Percentiles rank a stretch among this genome's conserved stretches.
Conservation (phyloP, 2,113 vertebrate species). For the Chloroceryle aenea region DNA sequence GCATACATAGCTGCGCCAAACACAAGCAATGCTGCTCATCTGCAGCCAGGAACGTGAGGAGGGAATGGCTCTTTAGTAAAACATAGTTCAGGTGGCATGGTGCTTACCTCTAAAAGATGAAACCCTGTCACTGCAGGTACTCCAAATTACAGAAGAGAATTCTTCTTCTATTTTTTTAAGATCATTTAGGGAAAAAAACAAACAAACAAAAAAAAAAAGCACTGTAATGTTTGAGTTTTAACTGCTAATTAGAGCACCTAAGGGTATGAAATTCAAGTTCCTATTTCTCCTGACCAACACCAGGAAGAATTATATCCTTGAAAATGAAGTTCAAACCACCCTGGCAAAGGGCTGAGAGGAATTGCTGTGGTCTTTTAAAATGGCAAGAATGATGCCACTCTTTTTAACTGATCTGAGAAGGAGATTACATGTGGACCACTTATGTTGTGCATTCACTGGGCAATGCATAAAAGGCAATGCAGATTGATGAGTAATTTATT, state of each 20-base stretch:
- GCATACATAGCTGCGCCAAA: neutral
- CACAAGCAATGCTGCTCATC: neutral
- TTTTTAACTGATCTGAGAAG: neutral
- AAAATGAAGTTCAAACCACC: neutral
- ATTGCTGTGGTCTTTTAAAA: neutral
- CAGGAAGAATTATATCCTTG: neutral
- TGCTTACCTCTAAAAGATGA: neutral
- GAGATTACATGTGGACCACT: neutral
- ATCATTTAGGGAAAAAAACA: neutral
- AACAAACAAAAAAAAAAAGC: neutral
- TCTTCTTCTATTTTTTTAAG: neutral
- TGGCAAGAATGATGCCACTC: rapidly evolving
- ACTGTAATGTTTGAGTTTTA: neutral
- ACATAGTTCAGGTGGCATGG: neutral
- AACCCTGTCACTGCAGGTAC: neutral
- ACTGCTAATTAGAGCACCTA: neutral
- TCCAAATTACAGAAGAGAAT: neutral
- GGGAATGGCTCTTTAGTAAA: neutral
- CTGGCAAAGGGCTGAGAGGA: neutral
- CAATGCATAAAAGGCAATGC: neutral
- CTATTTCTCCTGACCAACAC: neutral
- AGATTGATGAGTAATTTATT: neutral
- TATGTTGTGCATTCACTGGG: neutral
- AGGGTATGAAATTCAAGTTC: neutral
- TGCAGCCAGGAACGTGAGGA: neutral